Evolutionary conservation across 1,140 invertebrate species (phyloP).

Genomic region (Formica exsecta): DNA sequence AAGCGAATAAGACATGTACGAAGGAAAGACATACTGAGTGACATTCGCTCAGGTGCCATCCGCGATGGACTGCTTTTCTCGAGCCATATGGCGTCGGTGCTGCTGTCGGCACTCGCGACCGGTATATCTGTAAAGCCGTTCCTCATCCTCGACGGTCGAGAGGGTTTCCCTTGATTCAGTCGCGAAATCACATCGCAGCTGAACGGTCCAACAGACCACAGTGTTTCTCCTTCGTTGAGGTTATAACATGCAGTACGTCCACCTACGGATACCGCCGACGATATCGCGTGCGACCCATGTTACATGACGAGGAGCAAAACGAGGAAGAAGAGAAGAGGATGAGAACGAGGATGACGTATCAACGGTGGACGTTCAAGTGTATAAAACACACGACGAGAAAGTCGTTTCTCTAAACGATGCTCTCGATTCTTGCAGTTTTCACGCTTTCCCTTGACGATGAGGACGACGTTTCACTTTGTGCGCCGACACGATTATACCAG

Average conservation of each 20-base stretch:
- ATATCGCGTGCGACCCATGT: constrained; percentile 71
- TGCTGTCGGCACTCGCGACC: constrained; percentile 72
- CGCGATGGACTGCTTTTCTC: constrained; percentile 72
- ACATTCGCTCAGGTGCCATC: constrained; percentile 69
- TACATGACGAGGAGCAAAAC: constrained; percentile 54
- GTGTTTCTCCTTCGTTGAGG: constrained; percentile 54
- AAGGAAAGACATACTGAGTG: constrained; percentile 65
- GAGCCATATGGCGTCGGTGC: constrained; percentile 76
- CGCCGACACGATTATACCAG: constrained; percentile 65
- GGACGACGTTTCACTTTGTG: constrained; percentile 71
- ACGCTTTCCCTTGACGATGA: constrained; percentile 68
- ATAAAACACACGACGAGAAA: constrained; percentile 47
- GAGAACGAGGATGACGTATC: constrained; percentile 36
- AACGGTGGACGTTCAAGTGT: not conserved
- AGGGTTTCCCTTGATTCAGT: not conserved
- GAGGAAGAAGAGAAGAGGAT: not conserved
- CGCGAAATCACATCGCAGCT: constrained; percentile 65
- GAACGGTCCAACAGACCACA: constrained; percentile 23
- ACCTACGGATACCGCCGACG: constrained; percentile 66
- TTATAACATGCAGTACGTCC: constrained; percentile 62
- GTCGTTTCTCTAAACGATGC: constrained; percentile 31
- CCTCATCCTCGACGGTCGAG: constrained; percentile 67
- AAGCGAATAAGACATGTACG: not conserved
- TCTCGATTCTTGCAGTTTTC: constrained; percentile 64
- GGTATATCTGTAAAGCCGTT: constrained; percentile 73